A percentile compares a stretch with the other conserved stretches of the same genome.
Conservation (phyloP, 2,888 invertebrate genomes). For the Agonum fuliginosum region DNA sequence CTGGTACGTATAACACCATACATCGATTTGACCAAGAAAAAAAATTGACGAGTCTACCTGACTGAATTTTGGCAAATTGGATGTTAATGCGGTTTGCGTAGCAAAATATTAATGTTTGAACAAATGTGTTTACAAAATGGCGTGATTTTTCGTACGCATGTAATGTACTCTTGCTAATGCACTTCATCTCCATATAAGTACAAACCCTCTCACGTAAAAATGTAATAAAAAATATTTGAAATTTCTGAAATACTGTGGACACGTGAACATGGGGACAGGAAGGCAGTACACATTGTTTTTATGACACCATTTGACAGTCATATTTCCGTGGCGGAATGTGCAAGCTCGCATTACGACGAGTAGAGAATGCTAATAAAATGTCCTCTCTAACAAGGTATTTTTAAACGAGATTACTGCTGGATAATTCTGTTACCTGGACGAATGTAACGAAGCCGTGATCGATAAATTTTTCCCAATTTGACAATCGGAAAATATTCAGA, state of each 20-base stretch:
- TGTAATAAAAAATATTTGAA: conserved; percentile 32
- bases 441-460: conserved; percentile 3
- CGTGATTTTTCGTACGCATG: not conserved
- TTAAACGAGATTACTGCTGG: conserved; percentile 20
- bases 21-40: no score
- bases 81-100: no score
- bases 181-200: not conserved
- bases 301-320: conserved; percentile 26
- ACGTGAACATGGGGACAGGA: conserved; percentile 1
- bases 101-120: not conserved
- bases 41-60: no score
- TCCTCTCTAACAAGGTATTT: conserved; percentile 42
- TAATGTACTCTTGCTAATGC: not conserved
- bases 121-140: not conserved
- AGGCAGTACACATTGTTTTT: conserved; percentile 26
- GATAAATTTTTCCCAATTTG: not conserved
- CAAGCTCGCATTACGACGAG: conserved; percentile 10
- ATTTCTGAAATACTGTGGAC: conserved; percentile 5
- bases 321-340: conserved; percentile 25
- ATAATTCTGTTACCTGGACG: conserved; percentile 14
- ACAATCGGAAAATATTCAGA: not conserved
- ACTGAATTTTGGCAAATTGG: no score
- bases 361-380: conserved; percentile 36
- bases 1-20: no score
- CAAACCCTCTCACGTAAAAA: not conserved